Percentiles rank a stretch among this genome's conserved stretches.
Evolutionary conservation across 1,140 invertebrate genomes (phyloP).

Genomic region (Pseudomyrmex concolor): DNA sequence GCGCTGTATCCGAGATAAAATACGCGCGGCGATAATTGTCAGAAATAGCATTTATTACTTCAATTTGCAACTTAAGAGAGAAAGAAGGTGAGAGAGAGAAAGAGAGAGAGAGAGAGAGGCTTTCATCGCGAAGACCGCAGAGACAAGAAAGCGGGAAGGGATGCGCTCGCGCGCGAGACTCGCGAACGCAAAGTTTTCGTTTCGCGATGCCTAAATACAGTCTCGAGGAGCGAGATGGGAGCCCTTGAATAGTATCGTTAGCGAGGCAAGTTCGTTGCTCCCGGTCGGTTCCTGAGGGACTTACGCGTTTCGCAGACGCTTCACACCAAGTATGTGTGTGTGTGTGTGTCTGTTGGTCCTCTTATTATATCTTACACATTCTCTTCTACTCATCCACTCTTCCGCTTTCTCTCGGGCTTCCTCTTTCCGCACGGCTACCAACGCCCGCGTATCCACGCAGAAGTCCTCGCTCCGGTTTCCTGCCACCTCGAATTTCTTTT

Average conservation of each 20-base stretch:
- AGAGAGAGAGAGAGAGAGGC: background rate
- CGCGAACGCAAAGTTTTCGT: constrained; percentile 2
- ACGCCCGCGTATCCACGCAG: background rate
- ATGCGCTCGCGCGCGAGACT: background rate
- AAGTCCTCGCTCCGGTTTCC: constrained; percentile 1
- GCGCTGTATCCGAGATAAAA: too few relatives aligned
- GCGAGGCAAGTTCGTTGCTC: constrained; percentile 33
- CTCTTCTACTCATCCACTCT: background rate
- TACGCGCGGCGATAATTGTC: too few relatives aligned
- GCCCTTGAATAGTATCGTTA: constrained; percentile 55
- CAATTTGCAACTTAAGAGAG: background rate
- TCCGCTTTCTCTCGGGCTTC: constrained; percentile 41
- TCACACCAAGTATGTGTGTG: background rate
- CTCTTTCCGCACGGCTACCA: background rate
- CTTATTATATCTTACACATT: constrained; percentile 42
- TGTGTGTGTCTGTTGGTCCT: constrained; percentile 13
- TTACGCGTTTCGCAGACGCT: constrained; percentile 14
- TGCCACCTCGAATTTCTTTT: background rate
- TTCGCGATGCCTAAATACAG: constrained; percentile 17
- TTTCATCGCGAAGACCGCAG: background rate
- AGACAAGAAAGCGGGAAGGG: background rate
- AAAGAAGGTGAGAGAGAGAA: too few relatives aligned
- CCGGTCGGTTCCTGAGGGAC: constrained; percentile 4
- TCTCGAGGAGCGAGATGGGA: constrained; percentile 9
- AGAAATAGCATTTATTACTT: background rate